Base-by-base conservation (phyloP, 2,797 vertebrate species). In the Novumbra hubbsi region DNA sequence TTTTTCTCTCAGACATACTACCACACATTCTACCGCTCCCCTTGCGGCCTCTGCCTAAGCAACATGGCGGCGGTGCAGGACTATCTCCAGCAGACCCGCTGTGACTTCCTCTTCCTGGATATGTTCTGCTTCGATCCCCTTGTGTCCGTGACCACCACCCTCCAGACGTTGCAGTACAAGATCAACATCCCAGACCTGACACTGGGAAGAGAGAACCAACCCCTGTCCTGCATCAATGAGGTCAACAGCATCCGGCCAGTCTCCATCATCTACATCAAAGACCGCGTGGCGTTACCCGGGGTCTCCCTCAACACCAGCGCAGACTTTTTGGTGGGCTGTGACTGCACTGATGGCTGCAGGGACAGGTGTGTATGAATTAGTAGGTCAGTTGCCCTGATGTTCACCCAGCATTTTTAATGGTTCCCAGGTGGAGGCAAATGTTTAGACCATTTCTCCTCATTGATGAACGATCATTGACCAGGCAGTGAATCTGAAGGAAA, bases 121-220 rank as follows among this genome's bases (percentile, higher is more conserved):
- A 96, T 96, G 95, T 96, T 96, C 87, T 96, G 95, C 84, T 74
- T 96, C 77, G 96, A 96, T 21, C 95, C 95, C 0, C 94, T 94
- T 12, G 95, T 96, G 72, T 85, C 96, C 83, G 94, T 96, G 72
- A 94, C 95, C 24, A 90, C 94, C 0, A 94, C 93, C 72, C 91
- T 94, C 81, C 93, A 94, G 71, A 92, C 94, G 0, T 92, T 91
- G 80, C 67, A 24, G 17, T 34, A 34, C 27, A 93, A 93, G 24
- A 93, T 95, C 80, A 94, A 91, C 80, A 92, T 96, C 41, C 85
- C 86, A 0, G 96, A 96, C 83, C 95, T 96, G 52, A 94, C 94
- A 1, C 84, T 88, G 9, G 95, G 95, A 16, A 88, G 76, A 74
- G 96, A 96, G 89, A 90, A 93, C 6, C 91, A 95, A 73, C 93